Base-by-base conservation (phyloP, 2,797 vertebrate genomes). In the Tauraco hartlaubi region DNA sequence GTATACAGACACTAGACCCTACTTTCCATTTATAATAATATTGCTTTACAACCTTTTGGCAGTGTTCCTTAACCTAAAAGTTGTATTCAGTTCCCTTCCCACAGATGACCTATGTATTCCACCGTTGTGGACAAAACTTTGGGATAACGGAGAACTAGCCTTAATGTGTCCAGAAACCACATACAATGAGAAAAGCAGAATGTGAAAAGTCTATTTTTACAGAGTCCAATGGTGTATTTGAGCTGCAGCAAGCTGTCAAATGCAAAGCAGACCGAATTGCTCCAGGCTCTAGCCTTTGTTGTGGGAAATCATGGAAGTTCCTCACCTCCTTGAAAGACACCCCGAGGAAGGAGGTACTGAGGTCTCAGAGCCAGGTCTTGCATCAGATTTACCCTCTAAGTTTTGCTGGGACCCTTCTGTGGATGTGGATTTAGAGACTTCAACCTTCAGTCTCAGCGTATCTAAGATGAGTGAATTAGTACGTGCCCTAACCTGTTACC, bases 11-110 rank as follows among this genome's bases (percentile, higher is more conserved):
- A 72, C 49, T 58, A 91, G 94, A 51, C n/a, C 31, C 21, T 52
- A 61, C 18, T 72, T 96, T 82, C 84, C 4, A 0, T 77, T 83
- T 78, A 3, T 20, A 75, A 35, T 52, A 51, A 72, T 46, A 66
- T 21, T 82, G 37, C 46, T 93, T 95, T 93, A 88, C 58, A 84
- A 56, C 33, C 63, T 76, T 41, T 82, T 96, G 95, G 87, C 95
- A 91, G 54, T 13, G 1, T 43, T 86, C 48, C 43, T 75, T 44
- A 59, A 15, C 43, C 75, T 66, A 7, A 39, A 67, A 84, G 52
- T 41, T 5, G 0, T 69, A 39, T 22, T 81, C 39, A 75, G 2
- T 69, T 95, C 75, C 82, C 89, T 78, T 88, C 51, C 20, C 6
- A 0, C 78, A 48, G 71, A 37, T 80, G 78, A 39, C 12, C 82